A percentile compares a stretch with the other conserved stretches of the same genome.
Evolutionary conservation across 2,797 vertebrate genomes (phyloP).

Genomic region (Galagoides demidoff): DNA sequence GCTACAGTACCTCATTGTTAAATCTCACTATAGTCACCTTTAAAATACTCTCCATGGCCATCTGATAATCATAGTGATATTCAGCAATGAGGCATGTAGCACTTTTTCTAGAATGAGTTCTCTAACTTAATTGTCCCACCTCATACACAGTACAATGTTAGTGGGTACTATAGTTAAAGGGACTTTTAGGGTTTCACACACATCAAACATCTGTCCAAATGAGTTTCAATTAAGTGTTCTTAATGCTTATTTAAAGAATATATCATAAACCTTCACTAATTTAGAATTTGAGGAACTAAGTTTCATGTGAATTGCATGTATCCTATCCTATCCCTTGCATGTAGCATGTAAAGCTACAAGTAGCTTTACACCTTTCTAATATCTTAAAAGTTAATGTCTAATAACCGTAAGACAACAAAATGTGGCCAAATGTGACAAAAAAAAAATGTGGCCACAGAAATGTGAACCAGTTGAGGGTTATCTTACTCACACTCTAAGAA

Average conservation of each 20-base stretch:
- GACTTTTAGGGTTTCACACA: neutral
- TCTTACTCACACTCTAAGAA: neutral
- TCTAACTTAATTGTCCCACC: too few species aligned
- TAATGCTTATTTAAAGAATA: neutral
- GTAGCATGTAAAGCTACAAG: too few species aligned
- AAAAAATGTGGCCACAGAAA: neutral
- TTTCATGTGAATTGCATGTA: neutral
- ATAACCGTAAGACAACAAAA: neutral
- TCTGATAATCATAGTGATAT: too few species aligned
- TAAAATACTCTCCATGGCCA: too few species aligned
- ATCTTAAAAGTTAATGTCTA: slow-evolving; percentile 27
- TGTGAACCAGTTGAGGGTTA: neutral
- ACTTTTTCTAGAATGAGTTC: too few species aligned
- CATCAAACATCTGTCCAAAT: neutral
- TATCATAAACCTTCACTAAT: neutral
- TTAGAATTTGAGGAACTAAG: neutral
- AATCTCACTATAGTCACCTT: too few species aligned
- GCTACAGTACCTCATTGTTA: too few species aligned
- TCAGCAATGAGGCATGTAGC: too few species aligned
- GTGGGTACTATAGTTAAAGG: neutral
- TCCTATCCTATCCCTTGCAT: too few species aligned
- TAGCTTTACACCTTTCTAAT: slow-evolving; percentile 14
- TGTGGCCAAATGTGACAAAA: neutral
- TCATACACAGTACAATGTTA: neutral
- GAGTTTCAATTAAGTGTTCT: neutral